Base-by-base conservation (phyloP, 2,113 vertebrate genomes). In the Halcyon senegalensis region DNA sequence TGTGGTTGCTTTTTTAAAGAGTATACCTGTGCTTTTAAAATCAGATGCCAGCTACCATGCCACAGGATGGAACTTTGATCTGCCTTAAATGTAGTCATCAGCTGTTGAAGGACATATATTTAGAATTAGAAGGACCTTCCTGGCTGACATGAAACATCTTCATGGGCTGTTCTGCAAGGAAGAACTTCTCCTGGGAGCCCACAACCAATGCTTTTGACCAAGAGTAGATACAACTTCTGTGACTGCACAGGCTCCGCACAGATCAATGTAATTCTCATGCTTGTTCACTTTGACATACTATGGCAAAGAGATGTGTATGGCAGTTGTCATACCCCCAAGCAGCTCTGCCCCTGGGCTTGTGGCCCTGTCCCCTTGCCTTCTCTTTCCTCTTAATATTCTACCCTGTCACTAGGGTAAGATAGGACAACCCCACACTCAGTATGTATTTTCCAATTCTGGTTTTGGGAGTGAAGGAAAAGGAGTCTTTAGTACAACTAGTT, bases 391-490 rank as follows among this genome's bases (percentile, higher is more conserved):
- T 81, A 41, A 37, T 43, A 87, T 37, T 75, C 31, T 70, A 35
- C 11, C 5, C 10, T 50, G 11, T 41, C 41, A 16, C 56, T 24
- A 35, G 28, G 24, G 21, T 31, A 81, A 77, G 4, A 2, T 30
- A 50, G 35, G 50, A 41, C 30, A n/a, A 3, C 10, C 5, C 2
- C 11, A 7, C 18, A 58, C 1, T 2, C 0, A 2, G 9, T 35
- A 33, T 7, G 10, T 55, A 33, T 67, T 84, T 91, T 74, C 31
- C 51, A 87, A 11, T 44, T 21, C 23, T 59, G 4, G 55, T 77
- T 89, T 53, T n/a, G 30, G 8, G 8, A 31, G 3, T 51, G 19
- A 19, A 78, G 68, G 25, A 74, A 89, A 80, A 91, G 1, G 5
- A 78, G 3, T 51, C 28, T 87, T 89, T 28, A 58, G 27, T 21